Evolutionary conservation across 2,888 invertebrate species (phyloP), one percentile per base, ranked within the genome.

Genomic region (Rhorus exstirpatorius): DNA sequence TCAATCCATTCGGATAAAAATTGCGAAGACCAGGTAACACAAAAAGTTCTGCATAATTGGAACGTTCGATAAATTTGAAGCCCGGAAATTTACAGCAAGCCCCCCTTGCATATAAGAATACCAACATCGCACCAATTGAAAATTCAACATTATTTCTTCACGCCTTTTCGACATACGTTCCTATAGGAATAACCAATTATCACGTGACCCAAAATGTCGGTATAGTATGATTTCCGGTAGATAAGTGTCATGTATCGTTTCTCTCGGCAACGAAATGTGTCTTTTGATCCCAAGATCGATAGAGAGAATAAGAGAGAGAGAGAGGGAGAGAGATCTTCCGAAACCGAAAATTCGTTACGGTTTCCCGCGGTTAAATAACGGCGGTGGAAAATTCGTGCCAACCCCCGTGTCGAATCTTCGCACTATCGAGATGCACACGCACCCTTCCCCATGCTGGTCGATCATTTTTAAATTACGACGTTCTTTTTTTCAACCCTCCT

Each of bases 391-490:
- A 79, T 70, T 74, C 55, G 31, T 55, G 61, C 67, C 81, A 82
- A 82, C 81, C 79, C 70, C 67, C 74, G 80, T 71, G 38, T 71
- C 78, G 78, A 78, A 77, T 77, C 14, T 31, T 26, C 17, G 17
- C 7, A 67, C 17, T 72, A 68, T 74, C 76, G 80, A 35, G 44
- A 46, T n/a, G n/a, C n/a, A n/a, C n/a, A 61, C 53, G 14, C 63
- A 82, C 75, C 79, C 79, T 79, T 82, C 71, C 31, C 14, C 55
- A 55, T 49, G 55, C 14, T 38, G 72, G 67, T 80, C 76, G 80
- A 83, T 81, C 44, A 80, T 81, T 70, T 74, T 68, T 81, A 78
- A 83, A 80, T 83, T 81, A 83, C 81, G 77, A 83, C 81, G 19
- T 46, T 58, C 53, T 46, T 58, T 51, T 68, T 35, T 46, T 38